Base-by-base conservation (phyloP, 2,113 vertebrate species). In the Macquaria australasica region DNA sequence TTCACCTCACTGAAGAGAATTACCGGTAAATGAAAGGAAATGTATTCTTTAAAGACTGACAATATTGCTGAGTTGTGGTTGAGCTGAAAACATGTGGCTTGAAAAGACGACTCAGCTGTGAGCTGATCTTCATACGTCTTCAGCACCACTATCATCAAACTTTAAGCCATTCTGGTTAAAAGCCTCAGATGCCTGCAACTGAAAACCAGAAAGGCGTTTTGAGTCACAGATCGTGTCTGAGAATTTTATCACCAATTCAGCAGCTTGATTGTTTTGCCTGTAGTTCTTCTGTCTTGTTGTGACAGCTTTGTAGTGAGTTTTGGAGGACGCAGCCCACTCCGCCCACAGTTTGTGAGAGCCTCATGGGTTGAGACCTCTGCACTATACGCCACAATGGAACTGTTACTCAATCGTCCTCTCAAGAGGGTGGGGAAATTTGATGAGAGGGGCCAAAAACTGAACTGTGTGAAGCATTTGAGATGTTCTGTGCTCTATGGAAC, bases 391-490 rank as follows among this genome's bases (percentile, higher is more conserved):
- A 25, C 76, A 78, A 6, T 72, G 72, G 71, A 84, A 83, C 25
- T 81, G 53, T 91, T 90, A 79, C 81, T 88, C 87, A 86, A 50
- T 50, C 7, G 5, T 87, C 71, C 73, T 82, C 71, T 66, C 21
- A 73, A 76, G 82, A 79, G 73, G 63, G 79, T 83, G 85, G 79
- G 80, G 71, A 66, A 88, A 81, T 64, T 63, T 87, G 56, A 72
- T 23, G 7, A 59, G 41, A 43, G 55, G 53, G 68, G 53, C 25
- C 58, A 79, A 67, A 78, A 78, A 78, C 8, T 15, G 5, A 77
- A 56, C 34, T 45, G 12, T 74, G 34, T 50, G 28, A 20, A 18
- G 21, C 68, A 11, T 68, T 79, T 55, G 28, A 66, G 25, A 64
- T 78, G 25, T 72, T 56, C 53, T 87, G 5, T 55, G 7, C 60